These are phyloP conservation scores for Cavia aperea DNA, from an alignment of 2,113 vertebrate genomes.

Conservation along the genomic window DNA sequence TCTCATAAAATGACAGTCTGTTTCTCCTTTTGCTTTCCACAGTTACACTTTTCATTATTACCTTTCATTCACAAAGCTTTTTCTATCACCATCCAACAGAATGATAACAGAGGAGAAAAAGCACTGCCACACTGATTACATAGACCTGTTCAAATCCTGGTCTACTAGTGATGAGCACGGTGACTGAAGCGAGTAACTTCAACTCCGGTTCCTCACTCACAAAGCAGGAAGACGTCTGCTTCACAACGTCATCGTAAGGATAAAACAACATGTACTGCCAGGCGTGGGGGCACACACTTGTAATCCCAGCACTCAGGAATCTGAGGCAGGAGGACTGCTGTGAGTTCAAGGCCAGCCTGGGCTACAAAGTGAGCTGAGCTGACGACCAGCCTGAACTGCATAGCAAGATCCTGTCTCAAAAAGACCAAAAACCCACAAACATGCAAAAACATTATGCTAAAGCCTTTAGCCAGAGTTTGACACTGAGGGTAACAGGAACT, in stretches of 20 bases:
- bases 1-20: not conserved
- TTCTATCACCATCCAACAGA: not conserved
- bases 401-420: too few relatives aligned
- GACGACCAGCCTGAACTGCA: too few relatives aligned
- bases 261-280: not conserved
- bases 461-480: not conserved
- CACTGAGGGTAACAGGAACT: conserved; percentile 5
- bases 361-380: too few relatives aligned
- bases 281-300: too few relatives aligned
- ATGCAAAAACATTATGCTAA: not conserved
- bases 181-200: not conserved
- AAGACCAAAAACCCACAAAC: too few relatives aligned
- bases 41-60: not conserved
- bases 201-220: not conserved
- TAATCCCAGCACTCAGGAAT: too few relatives aligned
- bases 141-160: not conserved
- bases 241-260: not conserved
- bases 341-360: too few relatives aligned
- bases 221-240: not conserved
- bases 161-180: not conserved
- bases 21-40: not conserved
- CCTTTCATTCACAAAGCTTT: not conserved
- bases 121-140: not conserved
- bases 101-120: not conserved
- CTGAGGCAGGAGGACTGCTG: too few relatives aligned